Percentiles rank a stretch among this genome's conserved stretches.
phyloP scores from a whole-genome alignment of 2,888 invertebrate genomes.

The Acrobasis suavella region DNA sequence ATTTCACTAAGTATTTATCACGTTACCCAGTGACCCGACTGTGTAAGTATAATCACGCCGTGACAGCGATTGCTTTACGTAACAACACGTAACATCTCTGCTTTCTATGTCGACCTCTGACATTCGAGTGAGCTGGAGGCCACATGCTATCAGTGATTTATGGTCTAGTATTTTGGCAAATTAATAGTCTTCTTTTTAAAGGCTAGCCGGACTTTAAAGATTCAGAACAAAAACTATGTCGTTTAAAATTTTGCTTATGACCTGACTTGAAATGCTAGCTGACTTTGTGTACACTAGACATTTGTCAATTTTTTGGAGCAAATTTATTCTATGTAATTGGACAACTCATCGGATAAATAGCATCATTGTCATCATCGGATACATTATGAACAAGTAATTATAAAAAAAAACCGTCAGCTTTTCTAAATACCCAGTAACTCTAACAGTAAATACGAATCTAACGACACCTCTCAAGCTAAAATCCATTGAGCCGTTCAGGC shows the following conservation, averaged over 20 bases:
- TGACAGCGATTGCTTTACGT: slow-evolving; percentile 36
- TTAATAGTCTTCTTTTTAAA: slow-evolving; percentile 19
- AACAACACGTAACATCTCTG: slow-evolving; percentile 43
- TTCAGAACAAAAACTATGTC: neutral
- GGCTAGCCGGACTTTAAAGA: neutral
- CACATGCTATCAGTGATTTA: slow-evolving; percentile 40
- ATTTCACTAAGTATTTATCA: slow-evolving; percentile 18
- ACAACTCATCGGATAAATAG: no score
- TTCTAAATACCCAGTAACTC: no score
- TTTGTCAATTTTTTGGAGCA: no score
- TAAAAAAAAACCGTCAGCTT: no score
- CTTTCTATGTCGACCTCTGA: slow-evolving; percentile 45
- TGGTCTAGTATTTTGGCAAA: slow-evolving; percentile 27
- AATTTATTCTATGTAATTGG: no score
- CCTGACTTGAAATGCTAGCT: neutral
- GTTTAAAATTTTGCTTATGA: neutral
- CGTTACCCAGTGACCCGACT: slow-evolving; percentile 52
- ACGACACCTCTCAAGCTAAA: no score
- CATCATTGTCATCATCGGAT: no score
- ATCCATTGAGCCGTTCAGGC: no score
- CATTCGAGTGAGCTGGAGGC: slow-evolving; percentile 36
- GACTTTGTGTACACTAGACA: no score
- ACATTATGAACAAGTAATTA: no score
- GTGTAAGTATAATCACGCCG: slow-evolving; percentile 41
- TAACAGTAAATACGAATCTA: no score